Percentiles rank a stretch among this genome's conserved stretches.
These are phyloP conservation scores for Andrena dorsata DNA, from an alignment of 2,888 invertebrate species.

Conservation along the genomic window DNA sequence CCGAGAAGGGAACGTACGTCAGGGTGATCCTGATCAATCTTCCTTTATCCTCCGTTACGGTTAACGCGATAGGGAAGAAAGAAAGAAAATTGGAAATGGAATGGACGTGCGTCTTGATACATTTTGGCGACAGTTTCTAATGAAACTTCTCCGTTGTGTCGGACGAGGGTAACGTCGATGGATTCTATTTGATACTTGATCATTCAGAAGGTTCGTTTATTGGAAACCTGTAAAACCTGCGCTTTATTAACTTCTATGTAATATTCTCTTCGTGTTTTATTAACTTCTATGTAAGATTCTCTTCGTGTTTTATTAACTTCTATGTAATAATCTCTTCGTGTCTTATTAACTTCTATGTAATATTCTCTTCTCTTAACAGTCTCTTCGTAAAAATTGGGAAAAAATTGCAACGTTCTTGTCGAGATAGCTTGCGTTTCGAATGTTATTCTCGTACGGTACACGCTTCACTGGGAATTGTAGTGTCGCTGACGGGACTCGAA, in stretches of 20 bases:
- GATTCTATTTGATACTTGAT: too few relatives aligned
- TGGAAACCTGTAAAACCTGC: not conserved
- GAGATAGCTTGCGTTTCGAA: not conserved
- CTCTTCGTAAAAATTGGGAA: too few relatives aligned
- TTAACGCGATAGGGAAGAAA: not conserved
- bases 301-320: not conserved
- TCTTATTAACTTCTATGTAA: not conserved
- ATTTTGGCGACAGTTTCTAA: slow-evolving; percentile 12
- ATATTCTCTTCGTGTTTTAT: slow-evolving; percentile 2
- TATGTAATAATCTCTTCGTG: too few relatives aligned
- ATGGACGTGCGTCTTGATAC: not conserved
- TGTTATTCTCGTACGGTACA: too few relatives aligned
- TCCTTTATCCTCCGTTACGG: slow-evolving; percentile 33
- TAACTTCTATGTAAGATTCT: not conserved
- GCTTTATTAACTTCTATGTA: not conserved
- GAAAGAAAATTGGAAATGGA: slow-evolving; percentile 31
- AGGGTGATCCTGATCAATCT: slow-evolving; percentile 30
- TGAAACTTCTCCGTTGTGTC: not conserved
- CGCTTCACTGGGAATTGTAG: not conserved
- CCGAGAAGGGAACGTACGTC: slow-evolving; percentile 18
- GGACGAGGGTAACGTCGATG: too few relatives aligned
- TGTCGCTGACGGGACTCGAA: not conserved
- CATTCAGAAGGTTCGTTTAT: too few relatives aligned
- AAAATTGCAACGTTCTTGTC: not conserved
- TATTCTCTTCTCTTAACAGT: too few relatives aligned